These are phyloP conservation scores for Lepeophtheirus salmonis DNA, from an alignment of 1,140 invertebrate species.

Conservation along the genomic window DNA sequence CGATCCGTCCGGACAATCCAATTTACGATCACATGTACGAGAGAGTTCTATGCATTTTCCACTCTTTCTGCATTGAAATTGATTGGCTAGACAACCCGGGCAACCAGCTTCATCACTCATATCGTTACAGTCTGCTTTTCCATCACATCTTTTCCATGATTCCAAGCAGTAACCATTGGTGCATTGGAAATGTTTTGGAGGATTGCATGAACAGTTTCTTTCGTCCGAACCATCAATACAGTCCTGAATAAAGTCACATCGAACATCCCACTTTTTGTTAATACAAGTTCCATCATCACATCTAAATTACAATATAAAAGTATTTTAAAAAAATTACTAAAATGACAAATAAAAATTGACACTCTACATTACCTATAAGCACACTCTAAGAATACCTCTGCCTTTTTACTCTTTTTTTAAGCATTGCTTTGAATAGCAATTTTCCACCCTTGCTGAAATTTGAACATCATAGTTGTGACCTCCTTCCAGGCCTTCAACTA, in stretches of 20 bases:
- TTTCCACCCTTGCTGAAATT: not conserved
- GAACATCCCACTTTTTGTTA: constrained; percentile 2
- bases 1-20: constrained; percentile 31
- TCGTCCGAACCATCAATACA: constrained; percentile 16
- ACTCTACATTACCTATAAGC: not conserved
- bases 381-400: not conserved
- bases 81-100: not conserved
- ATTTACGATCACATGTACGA: constrained; percentile 29
- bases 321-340: not conserved
- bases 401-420: not conserved
- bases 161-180: constrained; percentile 3
- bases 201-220: constrained; percentile 10
- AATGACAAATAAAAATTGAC: no score
- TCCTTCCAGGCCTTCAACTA: not conserved
- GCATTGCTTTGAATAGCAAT: not conserved
- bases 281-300: constrained; percentile 11
- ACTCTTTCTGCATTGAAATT: constrained; percentile 19
- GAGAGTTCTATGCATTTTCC: constrained; percentile 28
- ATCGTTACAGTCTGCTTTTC: constrained; percentile 11
- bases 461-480: not conserved
- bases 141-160: constrained; percentile 11
- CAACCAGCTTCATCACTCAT: constrained; percentile 5
- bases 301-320: not conserved
- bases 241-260: constrained; percentile 9
- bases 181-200: constrained; percentile 1